Evolutionary conservation across 64 coral and sea anemone species (phyloP), one percentile per base, ranked within the genome.

Genomic region (Anthopleura sola): DNA sequence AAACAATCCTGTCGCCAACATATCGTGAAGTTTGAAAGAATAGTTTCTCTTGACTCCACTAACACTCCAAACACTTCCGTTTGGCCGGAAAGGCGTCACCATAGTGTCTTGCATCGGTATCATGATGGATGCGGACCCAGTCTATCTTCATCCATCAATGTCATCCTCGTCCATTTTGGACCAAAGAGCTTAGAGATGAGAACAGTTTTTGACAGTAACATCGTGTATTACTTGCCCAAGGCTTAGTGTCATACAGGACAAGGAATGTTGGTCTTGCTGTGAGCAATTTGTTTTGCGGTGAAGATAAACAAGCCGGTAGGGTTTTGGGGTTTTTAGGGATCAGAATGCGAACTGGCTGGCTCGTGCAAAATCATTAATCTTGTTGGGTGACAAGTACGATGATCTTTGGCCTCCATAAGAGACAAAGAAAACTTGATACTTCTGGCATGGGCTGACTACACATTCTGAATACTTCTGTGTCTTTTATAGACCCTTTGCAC

Each of bases 11-110:
- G 44, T 10, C 44, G 76, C 37, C 76, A 79, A 23, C 76, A 48
- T 44, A n/a, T 79, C 44, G 76, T 79, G 76, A 44, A 79, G 7
- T 79, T 44, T 79, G 38, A 44, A 79, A 48, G 36, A 38, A 79
- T 79, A 46, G 44, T 79, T 76, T 71, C 76, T 79, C 76, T 79
- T 79, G 17, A 79, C 24, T 79, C 76, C 37, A 28, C 44, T 79
- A 79, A 79, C 44, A 48, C 76, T 79, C 36, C 21, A 79, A 79
- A 79, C 76, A 79, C 76, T 79, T 79, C 76, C 76, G 76, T 31
- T 40, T 79, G 37, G 36, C 76, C 76, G 76, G 76, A 79, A 79
- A 79, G 76, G 76, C 76, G 76, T 79, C 37, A 38, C 37, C 76
- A 48, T 18, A 12, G 21, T 44, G 76, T 48, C 37, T 79, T 33